Evolutionary conservation across 2,888 invertebrate species (phyloP), one percentile per base, ranked within the genome.

Genomic region (Apoderus coryli): DNA sequence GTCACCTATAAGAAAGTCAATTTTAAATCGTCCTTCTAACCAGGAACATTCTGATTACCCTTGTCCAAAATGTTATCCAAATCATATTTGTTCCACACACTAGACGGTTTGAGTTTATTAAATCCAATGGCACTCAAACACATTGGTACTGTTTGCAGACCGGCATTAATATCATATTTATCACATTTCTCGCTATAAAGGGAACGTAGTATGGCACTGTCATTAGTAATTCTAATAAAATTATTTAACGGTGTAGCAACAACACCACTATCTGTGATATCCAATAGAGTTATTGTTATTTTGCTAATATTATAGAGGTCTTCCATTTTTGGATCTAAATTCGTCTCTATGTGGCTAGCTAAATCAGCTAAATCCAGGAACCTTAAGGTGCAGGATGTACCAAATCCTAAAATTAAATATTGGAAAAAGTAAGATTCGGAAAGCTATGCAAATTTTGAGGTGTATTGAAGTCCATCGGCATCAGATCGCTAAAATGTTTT

Each of bases 361-460:
- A 66, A 25, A 12, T 57, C 55, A 1, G 48, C 42, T 0, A 56
- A 29, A 11, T 46, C 39, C 2, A 47, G 31, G 0, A 57, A 44
- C 16, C 64, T 47, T 2, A 64, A 34, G 1, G 60, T 47, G 32
- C 62, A 62, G 3, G 61, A 59, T 2, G 49, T 50, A n/a, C 59
- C 59, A 35, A 45, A 50, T 31, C 46, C 53, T 50, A 39, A 30
- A 45, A 32, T 27, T 9, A 7, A n/a, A n/a, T n/a, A n/a, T n/a
- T n/a, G n/a, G 2, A 10, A 10, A 29, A 27, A 16, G 5, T 27
- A 14, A 19, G 9, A 19, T 9, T 16, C 32, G 10, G 16, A 24
- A 30, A 15, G 27, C 25, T 4, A 19, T 19, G 6, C 19, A 28
- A 16, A 19, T 16, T 28, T 11, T 4, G 9, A n/a, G n/a, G n/a